A percentile compares a stretch with the other conserved stretches of the same genome.
phyloP scores from a whole-genome alignment of 2,888 invertebrate species.

The Tenthredo scrophulariae region DNA sequence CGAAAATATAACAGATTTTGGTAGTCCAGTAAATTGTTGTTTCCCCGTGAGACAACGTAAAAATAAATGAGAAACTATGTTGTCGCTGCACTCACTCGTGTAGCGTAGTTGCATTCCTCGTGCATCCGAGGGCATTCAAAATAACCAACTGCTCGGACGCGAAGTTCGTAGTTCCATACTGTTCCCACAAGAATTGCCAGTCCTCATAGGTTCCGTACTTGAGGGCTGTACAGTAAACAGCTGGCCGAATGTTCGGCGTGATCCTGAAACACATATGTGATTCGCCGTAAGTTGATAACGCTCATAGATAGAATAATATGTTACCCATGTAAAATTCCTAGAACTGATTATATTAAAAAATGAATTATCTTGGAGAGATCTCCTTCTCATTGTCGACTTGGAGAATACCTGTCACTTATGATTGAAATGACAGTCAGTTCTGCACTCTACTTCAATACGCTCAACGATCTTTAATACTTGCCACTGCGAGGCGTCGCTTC shows the following conservation, averaged over 20 bases:
- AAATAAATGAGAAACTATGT: neutral
- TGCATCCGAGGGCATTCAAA: constrained; percentile 80
- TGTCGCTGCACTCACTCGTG: constrained; percentile 72
- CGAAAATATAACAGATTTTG: neutral
- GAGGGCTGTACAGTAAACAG: constrained; percentile 89
- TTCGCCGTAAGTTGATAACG: neutral
- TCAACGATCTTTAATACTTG: constrained; percentile 53
- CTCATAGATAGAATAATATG: neutral
- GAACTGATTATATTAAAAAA: neutral
- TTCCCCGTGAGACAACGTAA: neutral
- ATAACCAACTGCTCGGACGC: constrained; percentile 80
- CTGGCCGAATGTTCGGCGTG: constrained; percentile 83
- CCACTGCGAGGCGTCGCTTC: constrained; percentile 27
- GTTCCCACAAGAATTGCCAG: constrained; percentile 85
- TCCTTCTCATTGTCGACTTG: neutral
- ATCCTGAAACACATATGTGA: constrained; percentile 76
- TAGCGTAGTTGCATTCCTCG: constrained; percentile 74
- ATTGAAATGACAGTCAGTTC: neutral
- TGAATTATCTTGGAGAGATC: neutral
- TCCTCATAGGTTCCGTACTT: constrained; percentile 82
- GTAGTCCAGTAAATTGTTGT: neutral
- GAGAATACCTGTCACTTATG: too few relatives aligned
- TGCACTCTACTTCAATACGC: neutral
- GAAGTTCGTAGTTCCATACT: constrained; percentile 81
- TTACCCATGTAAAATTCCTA: neutral